A percentile compares a stretch with the other conserved stretches of the same genome.
Evolutionary conservation across 2,113 vertebrate genomes (phyloP).

Genomic region (Onychorhynchus coronatus): DNA sequence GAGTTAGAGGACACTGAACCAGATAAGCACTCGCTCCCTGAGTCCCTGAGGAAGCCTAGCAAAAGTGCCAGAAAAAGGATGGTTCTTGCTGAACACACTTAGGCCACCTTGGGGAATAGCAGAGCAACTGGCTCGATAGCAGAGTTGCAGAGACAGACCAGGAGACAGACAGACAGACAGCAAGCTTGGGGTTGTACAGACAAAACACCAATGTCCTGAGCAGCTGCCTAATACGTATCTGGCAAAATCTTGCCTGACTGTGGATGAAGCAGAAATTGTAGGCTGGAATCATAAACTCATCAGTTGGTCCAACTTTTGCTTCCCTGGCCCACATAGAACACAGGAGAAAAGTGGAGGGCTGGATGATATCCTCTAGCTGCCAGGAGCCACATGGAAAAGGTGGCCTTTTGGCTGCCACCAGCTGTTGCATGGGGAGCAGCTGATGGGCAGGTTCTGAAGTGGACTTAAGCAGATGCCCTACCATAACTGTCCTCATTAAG

Average conservation of each 20-base stretch:
- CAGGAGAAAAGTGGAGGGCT: background rate
- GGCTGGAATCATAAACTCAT: background rate
- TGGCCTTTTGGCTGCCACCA: background rate
- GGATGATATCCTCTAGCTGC: background rate
- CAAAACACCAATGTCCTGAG: constrained; percentile 16
- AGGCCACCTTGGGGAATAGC: background rate
- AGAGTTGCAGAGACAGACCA: background rate
- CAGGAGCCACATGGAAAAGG: background rate
- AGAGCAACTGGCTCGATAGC: background rate
- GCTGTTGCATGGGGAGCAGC: background rate
- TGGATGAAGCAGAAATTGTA: background rate
- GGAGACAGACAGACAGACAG: background rate
- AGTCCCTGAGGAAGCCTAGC: background rate
- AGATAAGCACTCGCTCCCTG: background rate
- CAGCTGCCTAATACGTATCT: constrained; percentile 27
- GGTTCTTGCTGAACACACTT: rapidly evolving
- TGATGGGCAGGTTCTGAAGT: background rate
- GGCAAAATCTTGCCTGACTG: background rate
- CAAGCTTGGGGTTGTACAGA: background rate
- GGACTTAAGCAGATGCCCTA: background rate
- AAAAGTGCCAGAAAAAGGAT: background rate
- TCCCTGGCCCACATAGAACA: background rate
- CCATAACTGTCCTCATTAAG: background rate
- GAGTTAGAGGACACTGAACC: background rate
- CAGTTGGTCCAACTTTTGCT: background rate